Evolutionary conservation across 2,888 invertebrate genomes (phyloP).

Genomic region (Molanna angustata): DNA sequence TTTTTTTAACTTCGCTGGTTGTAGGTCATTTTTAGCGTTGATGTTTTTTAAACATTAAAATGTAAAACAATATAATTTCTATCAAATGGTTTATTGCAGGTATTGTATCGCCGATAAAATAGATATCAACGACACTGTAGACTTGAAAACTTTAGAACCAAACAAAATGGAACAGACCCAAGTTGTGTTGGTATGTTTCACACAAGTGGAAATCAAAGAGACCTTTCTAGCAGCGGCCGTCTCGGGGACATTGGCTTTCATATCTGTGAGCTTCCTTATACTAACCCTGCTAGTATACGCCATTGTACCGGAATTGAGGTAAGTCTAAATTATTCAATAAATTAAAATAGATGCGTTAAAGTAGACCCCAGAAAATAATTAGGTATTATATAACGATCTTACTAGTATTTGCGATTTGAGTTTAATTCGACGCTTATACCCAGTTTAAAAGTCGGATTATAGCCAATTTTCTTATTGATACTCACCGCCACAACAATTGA

Average conservation of each 20-base stretch:
- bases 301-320: conserved; percentile 60
- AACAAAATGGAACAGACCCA: conserved; percentile 18
- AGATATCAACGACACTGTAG: conserved; percentile 6
- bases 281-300: conserved; percentile 60
- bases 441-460: too few species aligned
- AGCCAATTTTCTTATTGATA: too few species aligned
- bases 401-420: too few species aligned
- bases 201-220: conserved; percentile 37
- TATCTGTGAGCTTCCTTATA: conserved; percentile 59
- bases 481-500: too few species aligned
- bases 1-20: too few species aligned
- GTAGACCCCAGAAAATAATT: too few species aligned
- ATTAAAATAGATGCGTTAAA: not conserved
- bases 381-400: too few species aligned
- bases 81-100: too few species aligned
- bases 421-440: too few species aligned
- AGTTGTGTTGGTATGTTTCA: conserved; percentile 45
- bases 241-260: conserved; percentile 43
- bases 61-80: too few species aligned
- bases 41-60: too few species aligned
- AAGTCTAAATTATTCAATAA: conserved; percentile 29
- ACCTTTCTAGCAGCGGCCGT: conserved; percentile 40
- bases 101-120: conserved; percentile 17
- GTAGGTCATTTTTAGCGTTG: too few species aligned
- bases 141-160: conserved; percentile 2